Conservation (phyloP, 2,888 invertebrate genomes). For the Scrobipalpa atriplicella region DNA sequence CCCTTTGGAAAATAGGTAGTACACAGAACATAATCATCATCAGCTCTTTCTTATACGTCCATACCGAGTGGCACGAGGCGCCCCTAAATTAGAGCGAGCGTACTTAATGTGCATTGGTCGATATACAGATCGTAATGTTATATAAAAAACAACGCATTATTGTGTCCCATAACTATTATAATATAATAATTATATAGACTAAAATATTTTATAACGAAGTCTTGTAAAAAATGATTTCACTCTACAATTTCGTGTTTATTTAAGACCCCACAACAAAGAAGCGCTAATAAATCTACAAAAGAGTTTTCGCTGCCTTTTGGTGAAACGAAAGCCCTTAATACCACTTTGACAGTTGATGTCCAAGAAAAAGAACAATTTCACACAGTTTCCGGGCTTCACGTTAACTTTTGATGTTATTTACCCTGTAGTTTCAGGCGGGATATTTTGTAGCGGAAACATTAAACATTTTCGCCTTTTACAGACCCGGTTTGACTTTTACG, state of each 20-base stretch:
- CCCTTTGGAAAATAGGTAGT: too few species aligned
- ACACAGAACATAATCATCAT: too few species aligned
- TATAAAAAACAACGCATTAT: too few species aligned
- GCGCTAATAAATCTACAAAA: slow-evolving; percentile 16
- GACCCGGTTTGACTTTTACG: background rate
- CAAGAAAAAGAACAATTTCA: slow-evolving; percentile 24
- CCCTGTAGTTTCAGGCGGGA: slow-evolving; percentile 19
- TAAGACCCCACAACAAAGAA: background rate
- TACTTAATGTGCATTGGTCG: too few species aligned
- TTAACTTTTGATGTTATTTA: slow-evolving; percentile 23
- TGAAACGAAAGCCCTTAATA: slow-evolving; percentile 23
- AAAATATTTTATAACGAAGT: too few species aligned
- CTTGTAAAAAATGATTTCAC: too few species aligned
- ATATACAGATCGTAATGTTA: too few species aligned
- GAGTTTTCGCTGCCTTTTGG: slow-evolving; percentile 10
- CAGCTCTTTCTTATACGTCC: too few species aligned
- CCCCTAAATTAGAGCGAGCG: too few species aligned
- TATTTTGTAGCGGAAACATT: slow-evolving; percentile 14
- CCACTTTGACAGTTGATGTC: slow-evolving; percentile 26
- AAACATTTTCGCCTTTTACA: slow-evolving; percentile 12
- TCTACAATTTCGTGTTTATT: slow-evolving; percentile 4
- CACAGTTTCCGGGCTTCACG: slow-evolving; percentile 13
- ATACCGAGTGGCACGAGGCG: too few species aligned
- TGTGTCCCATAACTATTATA: too few species aligned
- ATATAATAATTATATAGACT: too few species aligned